phyloP scores from a whole-genome alignment of 2,797 vertebrate species.

The Heteromormyrus szaboi region DNA sequence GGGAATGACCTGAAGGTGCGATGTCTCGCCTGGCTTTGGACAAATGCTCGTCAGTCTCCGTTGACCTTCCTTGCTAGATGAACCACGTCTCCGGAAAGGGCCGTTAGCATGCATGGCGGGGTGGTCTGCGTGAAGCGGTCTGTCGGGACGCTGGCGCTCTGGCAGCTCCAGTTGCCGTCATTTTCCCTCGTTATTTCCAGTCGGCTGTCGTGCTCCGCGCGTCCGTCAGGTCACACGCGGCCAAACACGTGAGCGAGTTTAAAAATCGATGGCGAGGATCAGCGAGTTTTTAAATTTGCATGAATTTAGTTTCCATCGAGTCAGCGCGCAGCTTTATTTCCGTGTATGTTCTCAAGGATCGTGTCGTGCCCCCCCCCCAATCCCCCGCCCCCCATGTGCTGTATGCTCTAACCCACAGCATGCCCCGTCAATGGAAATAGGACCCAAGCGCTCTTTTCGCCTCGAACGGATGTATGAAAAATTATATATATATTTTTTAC shows the following conservation, averaged over 20 bases:
- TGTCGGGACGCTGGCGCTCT: neutral
- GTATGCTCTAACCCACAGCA: neutral
- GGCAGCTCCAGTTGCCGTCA: neutral
- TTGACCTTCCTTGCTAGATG: neutral
- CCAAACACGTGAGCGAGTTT: neutral
- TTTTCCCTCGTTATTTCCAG: neutral
- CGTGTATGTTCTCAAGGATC: neutral
- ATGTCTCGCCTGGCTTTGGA: neutral
- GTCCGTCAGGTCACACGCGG: neutral
- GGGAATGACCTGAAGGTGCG: neutral
- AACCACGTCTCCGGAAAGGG: neutral
- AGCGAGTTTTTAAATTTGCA: neutral
- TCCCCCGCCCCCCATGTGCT: neutral
- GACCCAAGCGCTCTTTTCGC: neutral
- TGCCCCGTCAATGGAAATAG: neutral
- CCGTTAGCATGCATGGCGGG: neutral
- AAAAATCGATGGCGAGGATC: neutral
- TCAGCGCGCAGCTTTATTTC: neutral
- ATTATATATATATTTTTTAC: neutral
- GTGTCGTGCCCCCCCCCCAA: neutral
- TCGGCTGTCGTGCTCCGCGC: neutral
- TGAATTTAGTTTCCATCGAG: neutral
- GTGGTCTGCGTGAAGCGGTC: neutral
- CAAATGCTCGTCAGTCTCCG: neutral
- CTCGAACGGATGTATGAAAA: neutral